Evolutionary conservation across 2,113 vertebrate genomes (phyloP), one percentile per base, ranked within the genome.

Genomic region (Mormyrus iriodes): DNA sequence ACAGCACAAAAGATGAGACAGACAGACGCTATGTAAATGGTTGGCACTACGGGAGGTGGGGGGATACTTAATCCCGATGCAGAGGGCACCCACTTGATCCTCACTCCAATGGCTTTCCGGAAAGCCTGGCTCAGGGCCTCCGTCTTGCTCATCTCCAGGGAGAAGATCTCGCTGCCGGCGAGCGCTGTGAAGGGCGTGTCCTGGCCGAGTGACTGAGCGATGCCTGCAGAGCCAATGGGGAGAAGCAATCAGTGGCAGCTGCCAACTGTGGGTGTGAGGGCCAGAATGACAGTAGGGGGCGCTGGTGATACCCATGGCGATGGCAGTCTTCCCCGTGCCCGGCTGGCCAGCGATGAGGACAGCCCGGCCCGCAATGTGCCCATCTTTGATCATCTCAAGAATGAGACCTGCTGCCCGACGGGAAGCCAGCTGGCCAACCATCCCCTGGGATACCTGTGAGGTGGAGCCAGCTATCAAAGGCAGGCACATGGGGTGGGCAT

Each of bases 61-160:
- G 46, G 46, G 46, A n/a, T n/a, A n/a, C 55, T 51, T 24, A 35
- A 82, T 44, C 35, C 61, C 5, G 6, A 19, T 76, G 24, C n/a
- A 10, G 6, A 5, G 4, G 15, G 46, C 58, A 12, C 97, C 96
- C 89, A 98, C 97, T 98, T 98, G 93, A 98, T 98, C 42, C 98
- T 95, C 31, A 99, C 97, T 0, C 98, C 98, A 0, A 99, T 98
- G 90, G 97, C 97, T 88, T 98, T 95, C 13, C 97, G 96, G 93
- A 98, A 98, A 73, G 98, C 95, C 92, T 99, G 98, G 0, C 97
- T 98, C 42, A 99, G 94, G 0, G 98, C 97, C 89, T 99, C 98
- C 0, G 98, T 99, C 92, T 97, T 98, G 95, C 97, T 98, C 97
- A 99, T 98, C 92, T 99, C 98, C 92, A 98, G 91, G 53, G 97